Percentiles rank a stretch among this genome's conserved stretches.
These are phyloP conservation scores for Muscicapa adusta DNA, from an alignment of 2,113 vertebrate genomes.

Conservation along the genomic window DNA sequence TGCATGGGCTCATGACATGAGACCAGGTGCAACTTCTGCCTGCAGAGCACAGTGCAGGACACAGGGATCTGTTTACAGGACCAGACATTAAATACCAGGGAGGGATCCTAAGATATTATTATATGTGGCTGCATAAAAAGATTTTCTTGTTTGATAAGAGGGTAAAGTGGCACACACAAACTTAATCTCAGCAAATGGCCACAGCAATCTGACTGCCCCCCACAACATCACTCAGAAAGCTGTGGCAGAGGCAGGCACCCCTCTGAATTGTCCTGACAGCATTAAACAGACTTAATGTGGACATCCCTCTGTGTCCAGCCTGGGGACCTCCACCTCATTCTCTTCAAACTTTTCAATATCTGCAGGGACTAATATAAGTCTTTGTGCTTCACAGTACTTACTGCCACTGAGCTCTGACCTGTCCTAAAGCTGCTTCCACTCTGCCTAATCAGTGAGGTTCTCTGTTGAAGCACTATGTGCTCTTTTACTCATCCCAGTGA, in stretches of 20 bases:
- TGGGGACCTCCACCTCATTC: neutral
- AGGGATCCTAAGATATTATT: neutral
- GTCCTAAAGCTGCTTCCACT: neutral
- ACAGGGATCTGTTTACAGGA: neutral
- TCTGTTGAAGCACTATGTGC: neutral
- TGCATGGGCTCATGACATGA: neutral
- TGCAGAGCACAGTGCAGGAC: rapidly evolving
- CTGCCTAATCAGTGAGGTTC: neutral
- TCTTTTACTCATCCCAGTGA: neutral
- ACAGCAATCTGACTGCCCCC: neutral
- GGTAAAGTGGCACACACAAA: neutral
- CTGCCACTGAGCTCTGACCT: neutral
- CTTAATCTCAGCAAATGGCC: neutral
- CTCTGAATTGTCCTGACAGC: neutral
- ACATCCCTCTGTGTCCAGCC: neutral
- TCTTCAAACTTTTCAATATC: neutral
- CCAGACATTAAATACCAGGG: neutral
- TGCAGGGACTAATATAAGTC: neutral
- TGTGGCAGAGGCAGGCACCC: neutral
- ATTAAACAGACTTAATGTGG: neutral
- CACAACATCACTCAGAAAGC: neutral
- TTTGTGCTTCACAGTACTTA: rapidly evolving
- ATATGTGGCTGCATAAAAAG: neutral
- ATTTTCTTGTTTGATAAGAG: neutral
- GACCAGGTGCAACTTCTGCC: neutral